These are phyloP conservation scores for Megaptera novaeangliae DNA, from an alignment of 2,113 vertebrate genomes.

Conservation along the genomic window DNA sequence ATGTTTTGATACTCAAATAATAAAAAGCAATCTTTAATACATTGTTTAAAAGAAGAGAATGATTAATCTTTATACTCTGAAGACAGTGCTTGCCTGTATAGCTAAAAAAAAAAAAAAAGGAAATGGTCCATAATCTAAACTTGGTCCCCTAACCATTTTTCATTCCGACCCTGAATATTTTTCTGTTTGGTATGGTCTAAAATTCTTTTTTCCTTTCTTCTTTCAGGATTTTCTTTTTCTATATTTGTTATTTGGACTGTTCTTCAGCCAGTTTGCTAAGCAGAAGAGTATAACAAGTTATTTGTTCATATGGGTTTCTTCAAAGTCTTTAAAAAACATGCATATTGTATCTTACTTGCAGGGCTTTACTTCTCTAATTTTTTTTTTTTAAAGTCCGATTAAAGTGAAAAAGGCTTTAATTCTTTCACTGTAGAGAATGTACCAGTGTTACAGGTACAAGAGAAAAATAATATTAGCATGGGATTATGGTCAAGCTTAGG, in stretches of 20 bases:
- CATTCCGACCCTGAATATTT: not conserved
- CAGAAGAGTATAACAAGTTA: not conserved
- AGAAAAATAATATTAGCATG: not conserved
- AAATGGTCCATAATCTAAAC: not conserved
- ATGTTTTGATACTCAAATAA: not conserved
- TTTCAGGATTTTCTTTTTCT: not conserved
- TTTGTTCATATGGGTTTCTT: not conserved
- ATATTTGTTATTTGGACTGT: not conserved
- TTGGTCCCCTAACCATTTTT: not conserved
- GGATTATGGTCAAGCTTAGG: not conserved
- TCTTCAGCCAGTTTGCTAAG: not conserved
- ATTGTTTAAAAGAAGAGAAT: not conserved
- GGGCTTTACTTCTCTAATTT: not conserved
- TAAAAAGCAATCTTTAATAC: not conserved
- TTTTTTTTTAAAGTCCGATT: not conserved
- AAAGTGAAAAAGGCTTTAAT: not conserved
- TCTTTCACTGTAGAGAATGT: not conserved
- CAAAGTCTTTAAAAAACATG: not conserved
- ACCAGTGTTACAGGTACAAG: not conserved
- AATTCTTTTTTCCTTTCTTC: not conserved
- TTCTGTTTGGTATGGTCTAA: not conserved
- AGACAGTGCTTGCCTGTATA: not conserved
- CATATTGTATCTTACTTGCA: not conserved
- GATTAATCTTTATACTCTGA: not conserved
- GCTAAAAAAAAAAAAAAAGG: not conserved